Evolutionary conservation across 2,113 vertebrate genomes (phyloP), one percentile per base, ranked within the genome.

Genomic region (Pterocles burchelli): DNA sequence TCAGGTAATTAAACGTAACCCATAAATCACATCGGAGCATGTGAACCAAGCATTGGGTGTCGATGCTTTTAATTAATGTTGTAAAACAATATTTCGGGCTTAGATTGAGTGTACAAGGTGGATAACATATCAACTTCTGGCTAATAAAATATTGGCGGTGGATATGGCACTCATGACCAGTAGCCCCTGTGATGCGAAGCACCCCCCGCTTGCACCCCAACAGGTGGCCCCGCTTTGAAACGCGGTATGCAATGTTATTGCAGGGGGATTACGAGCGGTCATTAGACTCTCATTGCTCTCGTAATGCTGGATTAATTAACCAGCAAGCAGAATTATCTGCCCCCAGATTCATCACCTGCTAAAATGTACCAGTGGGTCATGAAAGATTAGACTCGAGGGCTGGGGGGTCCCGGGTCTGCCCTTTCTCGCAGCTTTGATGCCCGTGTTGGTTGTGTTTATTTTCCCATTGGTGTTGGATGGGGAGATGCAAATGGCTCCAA

Each of bases 61-160:
- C 71, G 5, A 54, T 21, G 87, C 55, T 84, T 91, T 84, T 89
- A 95, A 94, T 95, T 95, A 93, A 84, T 46, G 65, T 7, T 89
- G 92, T 95, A 96, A 97, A 94, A 25, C 46, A 93, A 95, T 95
- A 92, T 88, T 88, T 81, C 13, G 6, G 86, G 88, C 90, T 90
- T 79, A 67, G 90, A 58, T 88, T 1, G 2, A 78, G 83, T 65
- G 38, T 28, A 46, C 0, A 0, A 72, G 72, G 75, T 0, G 7
- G 81, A 33, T 85, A 71, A 84, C 3, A 1, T 88, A 90, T 95
- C 90, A 61, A 74, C 93, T 93, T n/a, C 34, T 80, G 84, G 72
- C 76, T 82, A 79, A 95, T 96, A 88, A 97, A 94, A 78, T 43
- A 41, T 28, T 71, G 88, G 68, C 46, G 29, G 46, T 52, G 77